Base-by-base conservation (phyloP, 2,888 invertebrate species). In the Ferdinandea cuprea region DNA sequence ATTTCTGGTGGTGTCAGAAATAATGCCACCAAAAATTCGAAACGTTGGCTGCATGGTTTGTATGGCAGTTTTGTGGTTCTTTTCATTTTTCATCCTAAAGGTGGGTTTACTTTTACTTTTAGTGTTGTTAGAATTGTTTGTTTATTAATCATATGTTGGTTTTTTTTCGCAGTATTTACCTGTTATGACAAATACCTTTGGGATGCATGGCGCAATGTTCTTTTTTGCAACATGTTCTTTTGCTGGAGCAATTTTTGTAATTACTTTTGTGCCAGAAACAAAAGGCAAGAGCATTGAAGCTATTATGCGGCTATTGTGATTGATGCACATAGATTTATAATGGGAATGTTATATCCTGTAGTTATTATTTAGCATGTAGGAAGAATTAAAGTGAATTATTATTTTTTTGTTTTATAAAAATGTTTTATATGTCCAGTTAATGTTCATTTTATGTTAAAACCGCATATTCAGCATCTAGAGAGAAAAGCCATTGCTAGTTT, bases 191-290 rank as follows among this genome's bases (percentile, higher is more conserved):
- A 85, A 81, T 9, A 9, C 86, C 0, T 50, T 88, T 9, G 88
- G 89, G 13, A 87, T 91, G 88, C 87, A 90, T 50, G 89, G 88
- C 0, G 86, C 88, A 11, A 88, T 91, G 81, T 89, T 88, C 19
- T 50, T 87, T 21, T 91, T 91, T 71, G 88, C 88, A 11, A 46
- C 74, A 40, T 86, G 86, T 21, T 88, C 88, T 15, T 86, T 89
- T 37, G n/a, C 68, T 11, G 89, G 89, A 3, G 86, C 88, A 0
- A 21, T 88, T 5, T 91, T 91, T 68, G 86, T 90, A 7, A 85
- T 88, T 9, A 37, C 87, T 0, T 88, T 87, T 76, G 72, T 91
- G 15, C 91, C 91, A 0, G 91, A 91, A 85, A 91, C 91, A 1
- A 90, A 89, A 71, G 91, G 91, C 4, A 89, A 89, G 77, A 88